Base-by-base conservation (phyloP, 2,113 vertebrate genomes). In the Leucopsar rothschildi region DNA sequence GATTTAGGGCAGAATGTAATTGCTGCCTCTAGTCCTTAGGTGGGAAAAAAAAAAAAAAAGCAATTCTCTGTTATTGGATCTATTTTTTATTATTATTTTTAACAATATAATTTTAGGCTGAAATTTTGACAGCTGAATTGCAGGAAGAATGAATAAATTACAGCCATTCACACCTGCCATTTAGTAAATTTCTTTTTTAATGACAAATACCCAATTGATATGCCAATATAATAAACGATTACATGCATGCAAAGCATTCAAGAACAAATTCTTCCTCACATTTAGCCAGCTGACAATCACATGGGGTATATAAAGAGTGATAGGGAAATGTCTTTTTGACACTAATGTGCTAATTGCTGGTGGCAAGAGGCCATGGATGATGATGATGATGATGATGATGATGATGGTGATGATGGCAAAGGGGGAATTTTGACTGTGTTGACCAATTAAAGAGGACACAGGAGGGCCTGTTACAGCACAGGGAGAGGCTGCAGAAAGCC, bases 141-240 rank as follows among this genome's bases (percentile, higher is more conserved):
- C 55, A 70, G 75, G 68, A 94, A 86, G 75, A 95, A 77, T 93
- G 52, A 96, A 86, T 94, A 96, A 92, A 95, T 92, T 93, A 70
- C 82, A 93, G 44, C 71, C 44, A 68, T 85, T 86, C 93, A 70
- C 94, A 83, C 90, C 92, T 95, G 90, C 75, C 90, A 94, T 80
- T 95, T 79, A 87, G 49, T 45, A 65, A 47, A 88, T 88, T 63
- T 57, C 23, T 60, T 87, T 93, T 81, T 88, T 86, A 83, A 86
- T 93, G 71, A 52, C 75, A 83, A 77, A 44, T 65, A 84, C 33
- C 52, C 65, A 45, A 80, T 27, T 78, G 64, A 93, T 83, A 86
- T 75, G 94, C 83, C 94, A 88, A 53, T 80, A 96, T 53, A 29
- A 14, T 53, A 94, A 95, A 87, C 23, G 16, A 73, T 64, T 53